Evolutionary conservation across 2,888 invertebrate species (phyloP).

Genomic region (Tricholauxania praeusta): DNA sequence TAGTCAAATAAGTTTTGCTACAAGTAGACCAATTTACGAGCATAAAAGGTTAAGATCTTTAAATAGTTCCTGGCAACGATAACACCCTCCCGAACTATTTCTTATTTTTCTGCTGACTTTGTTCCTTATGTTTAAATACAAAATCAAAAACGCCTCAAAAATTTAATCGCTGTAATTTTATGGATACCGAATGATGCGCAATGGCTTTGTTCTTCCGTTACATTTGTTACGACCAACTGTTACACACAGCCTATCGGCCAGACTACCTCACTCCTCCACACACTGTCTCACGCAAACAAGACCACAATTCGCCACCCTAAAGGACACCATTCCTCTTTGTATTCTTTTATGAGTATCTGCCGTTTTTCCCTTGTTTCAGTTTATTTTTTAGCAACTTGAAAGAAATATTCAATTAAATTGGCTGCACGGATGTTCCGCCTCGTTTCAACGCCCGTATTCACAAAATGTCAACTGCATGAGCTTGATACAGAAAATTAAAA

Average conservation of each 20-base stretch:
- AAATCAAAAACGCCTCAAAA: no score
- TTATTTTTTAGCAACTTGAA: not conserved
- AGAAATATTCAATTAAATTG: conserved; percentile 11
- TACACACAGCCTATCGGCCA: not conserved
- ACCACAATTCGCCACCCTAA: not conserved
- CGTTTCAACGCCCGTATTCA: not conserved
- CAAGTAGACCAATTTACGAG: no score
- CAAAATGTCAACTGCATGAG: not conserved
- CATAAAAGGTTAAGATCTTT: no score
- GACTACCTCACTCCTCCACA: no score
- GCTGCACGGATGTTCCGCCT: not conserved
- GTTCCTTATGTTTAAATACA: no score
- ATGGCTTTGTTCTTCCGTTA: not conserved
- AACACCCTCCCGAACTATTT: no score
- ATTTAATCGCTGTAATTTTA: no score
- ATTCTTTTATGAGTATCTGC: not conserved
- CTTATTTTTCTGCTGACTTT: no score
- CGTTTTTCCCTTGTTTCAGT: not conserved
- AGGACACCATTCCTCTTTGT: not conserved
- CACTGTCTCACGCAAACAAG: not conserved
- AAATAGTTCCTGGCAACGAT: no score
- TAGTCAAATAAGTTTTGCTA: no score
- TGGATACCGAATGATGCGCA: no score
- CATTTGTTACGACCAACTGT: not conserved
- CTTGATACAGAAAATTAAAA: not conserved